Evolutionary conservation across 2,797 vertebrate genomes (phyloP), one percentile per base, ranked within the genome.

Genomic region (Xerus rutilus): DNA sequence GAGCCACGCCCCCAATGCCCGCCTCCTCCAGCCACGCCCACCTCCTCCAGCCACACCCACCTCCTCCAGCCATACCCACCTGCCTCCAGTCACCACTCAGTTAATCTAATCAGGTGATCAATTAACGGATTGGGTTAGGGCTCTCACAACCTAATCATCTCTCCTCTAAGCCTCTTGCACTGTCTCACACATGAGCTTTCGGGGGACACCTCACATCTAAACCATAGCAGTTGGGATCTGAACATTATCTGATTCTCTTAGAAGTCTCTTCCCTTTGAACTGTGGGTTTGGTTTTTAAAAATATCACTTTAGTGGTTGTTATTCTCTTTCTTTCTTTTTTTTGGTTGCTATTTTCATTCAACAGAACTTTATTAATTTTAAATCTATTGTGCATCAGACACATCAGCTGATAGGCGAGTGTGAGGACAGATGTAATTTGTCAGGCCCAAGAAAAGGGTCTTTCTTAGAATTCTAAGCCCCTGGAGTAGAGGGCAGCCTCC

Each of bases 351-450:
- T 35, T 93, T 74, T 90, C 13, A 54, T 32, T 62, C 6, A 18
- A 73, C 32, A 57, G 65, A 81, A 83, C 39, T n/a, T 70, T 49
- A 72, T 90, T 45, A 35, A 23, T 77, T 86, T 96, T 85, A 85
- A 70, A 1, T 30, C 28, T 14, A 13, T 5, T 45, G 67, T 45
- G 35, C 49, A 85, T 72, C 35, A 81, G 64, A 52, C 32, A 18
- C 6, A 43, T 43, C 3, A 3, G 79, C 9, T 6, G 7, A 65
- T 25, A 79, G 9, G 43, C 72, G n/a, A n/a, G 9, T 18, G 52
- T 39, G 70, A 88, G 14, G 32, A 64, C 30, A 89, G 67, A 74
- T 10, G 30, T 28, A 86, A 69, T 20, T 52, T n/a, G 52, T 62
- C 76, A 79, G 79, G 17, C 28, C 49, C 20, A 35, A 64, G 45